Conservation (phyloP, 35 echinoderm and acorn worm species). For the Patiria miniata region DNA sequence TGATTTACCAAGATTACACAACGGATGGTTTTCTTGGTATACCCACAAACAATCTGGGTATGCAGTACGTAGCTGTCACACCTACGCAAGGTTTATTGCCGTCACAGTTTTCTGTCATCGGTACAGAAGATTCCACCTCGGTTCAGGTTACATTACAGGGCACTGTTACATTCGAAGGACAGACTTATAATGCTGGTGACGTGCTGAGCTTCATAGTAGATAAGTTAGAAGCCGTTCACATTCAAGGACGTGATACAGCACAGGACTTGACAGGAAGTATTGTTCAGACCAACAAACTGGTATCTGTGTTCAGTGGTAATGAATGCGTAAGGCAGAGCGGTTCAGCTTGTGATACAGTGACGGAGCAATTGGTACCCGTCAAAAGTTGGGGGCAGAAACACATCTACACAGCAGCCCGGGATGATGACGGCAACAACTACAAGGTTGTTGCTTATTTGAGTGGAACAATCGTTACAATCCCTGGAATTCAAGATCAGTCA, state of each 20-base stretch:
- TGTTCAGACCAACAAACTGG: constrained; percentile 44
- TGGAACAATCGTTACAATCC: constrained; percentile 37
- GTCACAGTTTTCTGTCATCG: constrained; percentile 50
- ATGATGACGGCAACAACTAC: not conserved
- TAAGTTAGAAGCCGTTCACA: constrained; percentile 51
- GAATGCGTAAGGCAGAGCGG: constrained; percentile 10
- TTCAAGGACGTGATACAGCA: constrained; percentile 7
- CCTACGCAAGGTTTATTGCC: not conserved
- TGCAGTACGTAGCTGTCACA: constrained; percentile 17
- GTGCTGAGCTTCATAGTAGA: constrained; percentile 28
- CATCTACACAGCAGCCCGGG: constrained; percentile 52
- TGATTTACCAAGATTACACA: constrained; percentile 30
- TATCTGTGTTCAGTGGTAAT: constrained; percentile 57
- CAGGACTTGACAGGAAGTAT: constrained; percentile 47
- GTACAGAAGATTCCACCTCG: constrained; percentile 39
- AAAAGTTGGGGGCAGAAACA: constrained; percentile 59
- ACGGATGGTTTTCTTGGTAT: constrained; percentile 74
- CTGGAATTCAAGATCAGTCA: not conserved
- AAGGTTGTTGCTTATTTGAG: constrained; percentile 39
- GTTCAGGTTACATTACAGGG: constrained; percentile 32
- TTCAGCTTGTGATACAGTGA: constrained; percentile 35
- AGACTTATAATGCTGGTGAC: constrained; percentile 41
- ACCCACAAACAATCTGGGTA: constrained; percentile 50
- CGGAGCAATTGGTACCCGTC: constrained; percentile 55
- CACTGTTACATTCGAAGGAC: constrained; percentile 30